Conservation (phyloP, 1,140 invertebrate species). For the Drosophila repletoides region DNA sequence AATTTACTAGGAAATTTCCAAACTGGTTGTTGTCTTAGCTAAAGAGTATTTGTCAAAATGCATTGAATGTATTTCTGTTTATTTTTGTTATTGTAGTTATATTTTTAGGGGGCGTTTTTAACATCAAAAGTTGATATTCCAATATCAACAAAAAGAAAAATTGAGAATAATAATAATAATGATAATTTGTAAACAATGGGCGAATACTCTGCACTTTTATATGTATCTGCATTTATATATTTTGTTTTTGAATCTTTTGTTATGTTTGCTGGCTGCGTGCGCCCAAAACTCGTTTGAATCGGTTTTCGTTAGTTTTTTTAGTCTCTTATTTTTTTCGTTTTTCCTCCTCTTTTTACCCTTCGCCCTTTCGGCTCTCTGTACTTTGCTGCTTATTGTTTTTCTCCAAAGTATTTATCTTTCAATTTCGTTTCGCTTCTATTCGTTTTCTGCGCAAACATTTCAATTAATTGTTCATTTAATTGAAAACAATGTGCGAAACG, state of each 20-base stretch:
- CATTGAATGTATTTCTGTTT: background rate
- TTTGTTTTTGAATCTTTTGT: conserved; percentile 17
- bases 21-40: no score
- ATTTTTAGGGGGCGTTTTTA: conserved; percentile 19
- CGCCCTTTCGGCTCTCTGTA: background rate
- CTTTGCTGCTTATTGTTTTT: background rate
- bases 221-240: conserved; percentile 17
- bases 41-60: no score
- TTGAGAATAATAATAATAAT: background rate
- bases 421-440: conserved; percentile 24
- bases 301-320: conserved; percentile 46
- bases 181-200: conserved; percentile 45
- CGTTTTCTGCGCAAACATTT: conserved; percentile 61
- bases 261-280: conserved; percentile 28
- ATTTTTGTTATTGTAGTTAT: background rate
- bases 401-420: conserved; percentile 27
- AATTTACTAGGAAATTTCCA: no score
- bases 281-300: conserved; percentile 58
- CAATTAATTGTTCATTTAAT: conserved; percentile 73
- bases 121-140: background rate
- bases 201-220: background rate
- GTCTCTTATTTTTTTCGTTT: conserved; percentile 30
- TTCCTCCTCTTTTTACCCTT: background rate
- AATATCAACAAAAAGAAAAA: background rate
- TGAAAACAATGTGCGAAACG: conserved; percentile 53